A percentile compares a stretch with the other conserved stretches of the same genome.
Conservation (phyloP, 1,140 invertebrate species). For the Gryllus bimaculatus region DNA sequence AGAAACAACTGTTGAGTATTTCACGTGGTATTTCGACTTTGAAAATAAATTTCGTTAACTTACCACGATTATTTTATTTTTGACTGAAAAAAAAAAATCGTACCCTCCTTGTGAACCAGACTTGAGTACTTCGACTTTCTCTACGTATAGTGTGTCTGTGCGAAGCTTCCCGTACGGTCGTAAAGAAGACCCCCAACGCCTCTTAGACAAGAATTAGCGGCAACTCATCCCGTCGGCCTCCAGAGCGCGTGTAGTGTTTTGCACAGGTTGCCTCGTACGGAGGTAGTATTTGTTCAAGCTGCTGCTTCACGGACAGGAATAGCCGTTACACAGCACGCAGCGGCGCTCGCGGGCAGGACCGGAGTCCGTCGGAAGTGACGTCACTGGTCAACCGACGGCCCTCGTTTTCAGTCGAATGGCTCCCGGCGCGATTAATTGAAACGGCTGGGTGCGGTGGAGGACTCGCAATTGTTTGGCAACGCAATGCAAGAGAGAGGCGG, state of each 20-base stretch:
- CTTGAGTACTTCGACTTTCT: too few species aligned
- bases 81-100: too few species aligned
- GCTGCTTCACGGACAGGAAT: not conserved
- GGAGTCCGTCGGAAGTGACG: not conserved
- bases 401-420: conserved; percentile 8
- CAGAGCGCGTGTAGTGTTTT: not conserved
- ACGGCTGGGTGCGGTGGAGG: too few species aligned
- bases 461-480: too few species aligned
- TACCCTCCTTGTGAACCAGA: too few species aligned
- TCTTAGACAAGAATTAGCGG: not conserved
- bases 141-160: too few species aligned
- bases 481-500: not conserved
- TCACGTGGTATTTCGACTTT: too few species aligned
- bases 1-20: too few species aligned
- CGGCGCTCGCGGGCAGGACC: not conserved
- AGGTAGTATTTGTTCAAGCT: not conserved
- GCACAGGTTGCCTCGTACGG: not conserved
- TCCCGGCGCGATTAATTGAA: not conserved
- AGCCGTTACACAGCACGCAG: not conserved
- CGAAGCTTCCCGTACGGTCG: too few species aligned
- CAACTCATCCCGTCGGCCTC: not conserved
- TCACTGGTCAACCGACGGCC: not conserved
- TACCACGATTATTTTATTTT: too few species aligned
- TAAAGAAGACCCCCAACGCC: too few species aligned
- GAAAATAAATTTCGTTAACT: too few species aligned